Conservation (phyloP, 1,140 invertebrate species). For the Sipha flava region DNA sequence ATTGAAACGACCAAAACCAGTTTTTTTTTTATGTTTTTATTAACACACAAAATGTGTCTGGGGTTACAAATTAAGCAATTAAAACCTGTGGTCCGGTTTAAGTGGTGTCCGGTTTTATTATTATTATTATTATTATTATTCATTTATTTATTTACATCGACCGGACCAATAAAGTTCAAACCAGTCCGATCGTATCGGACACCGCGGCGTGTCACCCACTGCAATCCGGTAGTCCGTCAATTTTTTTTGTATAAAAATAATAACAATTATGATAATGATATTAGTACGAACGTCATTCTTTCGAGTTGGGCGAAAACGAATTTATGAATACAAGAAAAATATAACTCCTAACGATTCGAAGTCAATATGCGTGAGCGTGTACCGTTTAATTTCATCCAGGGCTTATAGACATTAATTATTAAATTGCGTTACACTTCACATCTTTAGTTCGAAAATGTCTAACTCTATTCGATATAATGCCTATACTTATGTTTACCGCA, state of each 20-base stretch:
- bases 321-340: too few species aligned
- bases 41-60: neutral
- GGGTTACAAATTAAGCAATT: conserved; percentile 23
- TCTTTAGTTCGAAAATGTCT: neutral
- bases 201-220: too few species aligned
- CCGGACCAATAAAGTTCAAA: conserved; percentile 21
- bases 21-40: neutral
- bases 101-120: conserved; percentile 6
- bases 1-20: conserved; percentile 25
- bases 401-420: neutral
- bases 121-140: neutral
- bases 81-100: conserved; percentile 21
- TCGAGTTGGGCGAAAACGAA: too few species aligned
- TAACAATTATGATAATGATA: too few species aligned
- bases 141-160: neutral
- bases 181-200: neutral
- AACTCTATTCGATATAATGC: neutral
- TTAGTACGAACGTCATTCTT: too few species aligned
- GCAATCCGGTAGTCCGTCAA: too few species aligned
- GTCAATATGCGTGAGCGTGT: neutral
- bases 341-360: neutral
- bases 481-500: neutral
- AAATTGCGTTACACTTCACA: neutral
- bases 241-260: too few species aligned
- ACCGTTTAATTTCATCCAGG: neutral